These are phyloP conservation scores for Limonius californicus DNA, from an alignment of 1,140 invertebrate species.

Conservation along the genomic window DNA sequence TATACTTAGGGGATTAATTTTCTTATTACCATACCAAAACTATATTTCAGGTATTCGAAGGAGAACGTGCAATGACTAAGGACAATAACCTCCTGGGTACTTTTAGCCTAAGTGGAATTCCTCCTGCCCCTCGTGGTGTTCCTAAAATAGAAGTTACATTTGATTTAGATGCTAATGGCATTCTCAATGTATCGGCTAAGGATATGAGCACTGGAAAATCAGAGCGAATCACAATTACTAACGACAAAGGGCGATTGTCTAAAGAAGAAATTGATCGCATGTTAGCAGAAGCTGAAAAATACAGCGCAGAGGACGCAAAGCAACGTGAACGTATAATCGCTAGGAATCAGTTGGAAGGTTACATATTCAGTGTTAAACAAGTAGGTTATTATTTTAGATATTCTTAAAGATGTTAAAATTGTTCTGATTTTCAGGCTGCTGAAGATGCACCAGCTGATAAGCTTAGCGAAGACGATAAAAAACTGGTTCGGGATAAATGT, in stretches of 20 bases:
- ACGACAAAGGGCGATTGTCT: constrained; percentile 86
- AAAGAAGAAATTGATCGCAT: constrained; percentile 92
- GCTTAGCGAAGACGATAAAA: constrained; percentile 59
- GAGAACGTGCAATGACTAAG: constrained; percentile 44
- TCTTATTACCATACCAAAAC: no score
- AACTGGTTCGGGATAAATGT: constrained; percentile 56
- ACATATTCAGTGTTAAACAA: constrained; percentile 77
- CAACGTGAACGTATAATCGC: constrained; percentile 62
- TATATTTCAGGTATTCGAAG: constrained; percentile 40
- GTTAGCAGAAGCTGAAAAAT: constrained; percentile 75
- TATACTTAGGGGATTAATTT: no score
- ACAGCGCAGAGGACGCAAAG: constrained; percentile 64
- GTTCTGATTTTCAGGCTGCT: constrained; percentile 56
- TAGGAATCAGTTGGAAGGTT: constrained; percentile 80
- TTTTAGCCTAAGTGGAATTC: constrained; percentile 62
- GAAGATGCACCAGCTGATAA: constrained; percentile 62
- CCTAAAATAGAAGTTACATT: constrained; percentile 88
- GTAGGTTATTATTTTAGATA: constrained; percentile 39
- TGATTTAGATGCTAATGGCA: constrained; percentile 77
- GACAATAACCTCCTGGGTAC: constrained; percentile 52
- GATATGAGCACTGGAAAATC: constrained; percentile 73
- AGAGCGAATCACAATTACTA: constrained; percentile 82
- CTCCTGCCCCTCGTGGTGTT: constrained; percentile 80
- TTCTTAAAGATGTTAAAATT: background rate
- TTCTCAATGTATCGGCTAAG: constrained; percentile 74